These are phyloP conservation scores for Marmota flaviventris DNA, from an alignment of 2,113 vertebrate genomes.

Conservation along the genomic window DNA sequence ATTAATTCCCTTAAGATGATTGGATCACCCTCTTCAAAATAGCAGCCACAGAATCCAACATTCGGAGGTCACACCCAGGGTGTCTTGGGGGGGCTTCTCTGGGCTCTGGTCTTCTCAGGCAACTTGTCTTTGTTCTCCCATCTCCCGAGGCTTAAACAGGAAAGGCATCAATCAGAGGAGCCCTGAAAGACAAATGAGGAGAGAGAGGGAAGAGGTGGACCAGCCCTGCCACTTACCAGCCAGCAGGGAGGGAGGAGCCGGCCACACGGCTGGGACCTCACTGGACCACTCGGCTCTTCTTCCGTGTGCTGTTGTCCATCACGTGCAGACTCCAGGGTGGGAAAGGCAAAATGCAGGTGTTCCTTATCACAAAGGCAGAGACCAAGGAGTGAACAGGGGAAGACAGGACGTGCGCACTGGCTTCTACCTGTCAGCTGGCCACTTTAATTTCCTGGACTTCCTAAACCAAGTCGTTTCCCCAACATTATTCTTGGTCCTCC, in stretches of 20 bases:
- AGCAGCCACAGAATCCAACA: not conserved
- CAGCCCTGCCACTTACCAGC: not conserved
- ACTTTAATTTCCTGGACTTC: not conserved
- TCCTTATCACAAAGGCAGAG: not conserved
- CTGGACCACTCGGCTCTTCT: not conserved
- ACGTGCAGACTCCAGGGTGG: not conserved
- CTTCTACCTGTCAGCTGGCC: not conserved
- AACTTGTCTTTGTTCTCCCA: not conserved
- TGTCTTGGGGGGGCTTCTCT: not conserved
- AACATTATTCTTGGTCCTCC: not conserved
- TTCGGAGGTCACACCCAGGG: not conserved
- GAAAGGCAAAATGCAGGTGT: not conserved
- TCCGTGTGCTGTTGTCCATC: not conserved
- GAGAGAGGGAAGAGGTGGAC: not conserved
- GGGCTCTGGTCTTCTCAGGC: not conserved
- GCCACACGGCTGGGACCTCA: not conserved
- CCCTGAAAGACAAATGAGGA: not conserved
- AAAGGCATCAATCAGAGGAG: not conserved
- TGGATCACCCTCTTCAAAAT: conserved; percentile 22
- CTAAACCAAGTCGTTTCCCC: not conserved
- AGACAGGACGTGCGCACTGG: not conserved
- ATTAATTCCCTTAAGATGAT: not conserved
- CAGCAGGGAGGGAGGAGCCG: not conserved
- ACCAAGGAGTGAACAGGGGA: not conserved
- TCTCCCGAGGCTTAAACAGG: not conserved